Evolutionary conservation across 2,888 invertebrate genomes (phyloP).

Genomic region (Tetragnatha montana): DNA sequence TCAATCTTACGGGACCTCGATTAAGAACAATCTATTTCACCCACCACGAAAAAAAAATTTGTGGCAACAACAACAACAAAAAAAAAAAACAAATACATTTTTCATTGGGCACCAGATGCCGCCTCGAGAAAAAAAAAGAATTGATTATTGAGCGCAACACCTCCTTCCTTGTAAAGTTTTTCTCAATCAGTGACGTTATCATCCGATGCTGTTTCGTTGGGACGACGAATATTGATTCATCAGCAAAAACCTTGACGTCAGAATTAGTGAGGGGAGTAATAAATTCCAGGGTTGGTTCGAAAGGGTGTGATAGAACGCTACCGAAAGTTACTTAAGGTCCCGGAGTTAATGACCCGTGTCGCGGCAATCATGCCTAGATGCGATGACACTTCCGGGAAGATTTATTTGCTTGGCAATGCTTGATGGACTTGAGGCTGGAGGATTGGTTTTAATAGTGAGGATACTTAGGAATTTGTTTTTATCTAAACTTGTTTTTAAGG

Average conservation of each 20-base stretch:
- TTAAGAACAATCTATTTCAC: neutral
- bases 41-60: neutral
- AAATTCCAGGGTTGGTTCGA: conserved; percentile 41
- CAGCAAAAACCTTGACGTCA: conserved; percentile 21
- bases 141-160: conserved; percentile 34
- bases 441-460: too few relatives aligned
- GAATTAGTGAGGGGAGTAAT: conserved; percentile 55
- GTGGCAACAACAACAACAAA: neutral
- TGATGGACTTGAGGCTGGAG: too few relatives aligned
- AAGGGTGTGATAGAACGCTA: conserved; percentile 45
- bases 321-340: conserved; percentile 53
- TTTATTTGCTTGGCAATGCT: conserved; percentile 42
- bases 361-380: conserved; percentile 44
- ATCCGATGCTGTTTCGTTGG: conserved; percentile 21
- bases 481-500: neutral
- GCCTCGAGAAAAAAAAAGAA: conserved; percentile 6
- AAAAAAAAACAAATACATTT: conserved; percentile 35
- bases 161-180: conserved; percentile 17
- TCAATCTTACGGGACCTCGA: neutral
- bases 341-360: conserved; percentile 65
- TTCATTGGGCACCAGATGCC: conserved; percentile 14
- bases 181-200: conserved; percentile 26
- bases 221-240: conserved; percentile 45
- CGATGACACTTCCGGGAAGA: conserved; percentile 41
- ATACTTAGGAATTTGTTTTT: conserved; percentile 31